Percentiles rank a stretch among this genome's conserved stretches.
Conservation (phyloP, 1,140 invertebrate species). For the Pemphigus obesinymphae region DNA sequence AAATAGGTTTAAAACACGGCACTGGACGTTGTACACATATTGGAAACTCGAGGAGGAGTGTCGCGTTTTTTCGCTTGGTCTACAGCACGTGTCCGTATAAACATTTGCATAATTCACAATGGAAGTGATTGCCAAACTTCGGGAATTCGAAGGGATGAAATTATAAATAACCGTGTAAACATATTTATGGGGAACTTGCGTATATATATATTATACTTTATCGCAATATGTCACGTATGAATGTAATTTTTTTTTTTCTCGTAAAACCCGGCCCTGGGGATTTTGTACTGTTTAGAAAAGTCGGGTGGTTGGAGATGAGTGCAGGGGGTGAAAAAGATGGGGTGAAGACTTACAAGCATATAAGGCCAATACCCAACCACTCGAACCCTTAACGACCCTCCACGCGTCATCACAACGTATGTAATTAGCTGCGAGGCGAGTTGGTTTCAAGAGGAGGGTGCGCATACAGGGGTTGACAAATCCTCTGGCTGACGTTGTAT, state of each 20-base stretch:
- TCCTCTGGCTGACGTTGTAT: not conserved
- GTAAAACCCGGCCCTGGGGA: not conserved
- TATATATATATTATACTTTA: not conserved
- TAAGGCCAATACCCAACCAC: not conserved
- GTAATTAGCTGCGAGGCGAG: slow-evolving; percentile 22
- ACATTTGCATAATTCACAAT: slow-evolving; percentile 2
- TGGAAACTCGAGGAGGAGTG: too few relatives aligned
- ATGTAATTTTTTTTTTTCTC: not conserved
- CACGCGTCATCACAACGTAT: slow-evolving; percentile 5
- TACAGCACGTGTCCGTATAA: not conserved
- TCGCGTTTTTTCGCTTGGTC: too few relatives aligned
- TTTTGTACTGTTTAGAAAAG: not conserved
- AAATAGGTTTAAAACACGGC: too few relatives aligned
- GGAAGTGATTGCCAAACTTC: not conserved
- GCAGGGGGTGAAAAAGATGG: not conserved
- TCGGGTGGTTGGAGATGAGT: not conserved
- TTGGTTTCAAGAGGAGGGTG: not conserved
- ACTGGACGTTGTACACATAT: too few relatives aligned
- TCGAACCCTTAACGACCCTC: slow-evolving; percentile 4
- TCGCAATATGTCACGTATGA: not conserved
- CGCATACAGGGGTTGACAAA: not conserved
- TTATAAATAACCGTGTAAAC: slow-evolving; percentile 3
- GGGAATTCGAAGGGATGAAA: not conserved
- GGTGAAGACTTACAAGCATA: not conserved
- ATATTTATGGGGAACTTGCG: not conserved